Evolutionary conservation across 2,797 vertebrate genomes (phyloP).

Genomic region (Trematomus bernacchii): DNA sequence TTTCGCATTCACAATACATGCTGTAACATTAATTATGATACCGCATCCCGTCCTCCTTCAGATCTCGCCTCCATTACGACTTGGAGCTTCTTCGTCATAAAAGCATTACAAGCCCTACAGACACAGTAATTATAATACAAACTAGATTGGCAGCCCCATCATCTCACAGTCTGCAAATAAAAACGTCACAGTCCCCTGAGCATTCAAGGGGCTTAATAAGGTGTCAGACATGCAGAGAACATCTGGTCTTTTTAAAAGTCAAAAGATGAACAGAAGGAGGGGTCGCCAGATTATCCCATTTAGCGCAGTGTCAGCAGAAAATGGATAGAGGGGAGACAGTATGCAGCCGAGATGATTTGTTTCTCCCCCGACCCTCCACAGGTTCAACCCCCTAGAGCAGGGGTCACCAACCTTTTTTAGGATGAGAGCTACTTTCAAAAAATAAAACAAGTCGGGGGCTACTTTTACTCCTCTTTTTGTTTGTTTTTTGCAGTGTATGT

Average conservation of each 20-base stretch:
- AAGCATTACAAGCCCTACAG: constrained; percentile 14
- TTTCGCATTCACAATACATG: constrained; percentile 11
- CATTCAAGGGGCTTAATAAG: constrained; percentile 55
- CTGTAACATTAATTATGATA: constrained; percentile 18
- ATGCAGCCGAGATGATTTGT: constrained; percentile 50
- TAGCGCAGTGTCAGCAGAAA: constrained; percentile 65
- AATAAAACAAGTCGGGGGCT: no score
- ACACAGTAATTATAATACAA: constrained; percentile 65
- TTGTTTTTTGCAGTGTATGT: no score
- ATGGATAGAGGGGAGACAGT: constrained; percentile 18
- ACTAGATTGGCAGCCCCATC: constrained; percentile 38
- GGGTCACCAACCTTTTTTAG: no score
- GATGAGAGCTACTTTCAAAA: no score
- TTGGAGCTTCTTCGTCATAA: constrained; percentile 19
- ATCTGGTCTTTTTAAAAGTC: constrained; percentile 56
- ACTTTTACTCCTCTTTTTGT: no score
- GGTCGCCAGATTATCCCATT: constrained; percentile 54
- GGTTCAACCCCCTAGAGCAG: constrained; percentile 35
- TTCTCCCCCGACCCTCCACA: constrained; percentile 20
- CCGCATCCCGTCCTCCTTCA: constrained; percentile 8
- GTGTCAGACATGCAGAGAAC: constrained; percentile 51
- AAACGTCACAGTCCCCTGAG: constrained; percentile 41
- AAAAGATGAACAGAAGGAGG: constrained; percentile 42
- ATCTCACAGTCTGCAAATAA: constrained; percentile 48
- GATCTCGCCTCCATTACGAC: constrained; percentile 17